Percentiles rank a stretch among this genome's conserved stretches.
Conservation (phyloP, 2,797 vertebrate species). For the Semotilus atromaculatus region DNA sequence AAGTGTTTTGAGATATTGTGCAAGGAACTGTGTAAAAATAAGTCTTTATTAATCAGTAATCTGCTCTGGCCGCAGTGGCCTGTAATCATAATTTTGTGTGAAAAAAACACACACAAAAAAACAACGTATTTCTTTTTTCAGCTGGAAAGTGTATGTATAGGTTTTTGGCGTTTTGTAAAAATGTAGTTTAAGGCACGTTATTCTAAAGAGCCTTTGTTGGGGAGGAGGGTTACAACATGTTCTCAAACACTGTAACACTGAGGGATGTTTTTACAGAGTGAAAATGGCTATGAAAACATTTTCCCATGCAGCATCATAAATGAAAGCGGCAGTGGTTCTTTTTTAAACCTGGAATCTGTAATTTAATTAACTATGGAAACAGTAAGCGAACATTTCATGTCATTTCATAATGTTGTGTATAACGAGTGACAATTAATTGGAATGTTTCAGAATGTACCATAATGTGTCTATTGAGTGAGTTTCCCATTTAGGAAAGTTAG, state of each 20-base stretch:
- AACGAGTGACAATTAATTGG: neutral
- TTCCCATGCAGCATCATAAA: neutral
- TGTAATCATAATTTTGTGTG: neutral
- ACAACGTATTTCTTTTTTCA: neutral
- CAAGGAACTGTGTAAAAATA: neutral
- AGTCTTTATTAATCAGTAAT: neutral
- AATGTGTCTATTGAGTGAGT: neutral
- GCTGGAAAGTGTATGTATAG: neutral
- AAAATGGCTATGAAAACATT: neutral
- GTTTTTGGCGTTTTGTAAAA: neutral
- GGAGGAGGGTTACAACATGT: neutral
- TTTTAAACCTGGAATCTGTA: neutral
- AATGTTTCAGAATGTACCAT: neutral
- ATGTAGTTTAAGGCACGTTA: neutral
- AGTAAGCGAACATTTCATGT: neutral
- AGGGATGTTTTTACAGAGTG: slow-evolving; percentile 4
- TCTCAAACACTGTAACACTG: neutral
- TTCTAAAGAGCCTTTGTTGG: neutral
- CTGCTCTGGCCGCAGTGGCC: too few species aligned
- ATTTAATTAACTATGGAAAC: neutral
- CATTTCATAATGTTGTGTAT: neutral
- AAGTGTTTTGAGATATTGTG: neutral
- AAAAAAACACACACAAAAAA: too few species aligned
- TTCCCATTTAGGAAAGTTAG: neutral
- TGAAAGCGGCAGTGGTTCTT: neutral